A percentile compares a stretch with the other conserved stretches of the same genome.
These are phyloP conservation scores for Nematolebias whitei DNA, from an alignment of 2,113 vertebrate species.

Conservation along the genomic window DNA sequence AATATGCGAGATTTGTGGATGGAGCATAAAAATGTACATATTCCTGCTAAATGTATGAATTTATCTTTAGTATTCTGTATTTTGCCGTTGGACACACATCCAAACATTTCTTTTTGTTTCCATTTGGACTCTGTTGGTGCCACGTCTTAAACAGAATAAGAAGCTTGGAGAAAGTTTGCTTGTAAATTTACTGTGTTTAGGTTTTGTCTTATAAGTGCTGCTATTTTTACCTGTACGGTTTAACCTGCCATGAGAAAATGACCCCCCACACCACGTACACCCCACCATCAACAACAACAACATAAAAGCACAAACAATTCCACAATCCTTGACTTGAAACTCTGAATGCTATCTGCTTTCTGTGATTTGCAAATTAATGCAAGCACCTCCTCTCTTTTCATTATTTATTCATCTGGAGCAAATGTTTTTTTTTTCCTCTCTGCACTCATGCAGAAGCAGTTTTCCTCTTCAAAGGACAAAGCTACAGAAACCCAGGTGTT, in stretches of 20 bases:
- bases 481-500: constrained; percentile 39
- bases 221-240: constrained; percentile 62
- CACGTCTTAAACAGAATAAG: constrained; percentile 23
- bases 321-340: constrained; percentile 50
- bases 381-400: constrained; percentile 68
- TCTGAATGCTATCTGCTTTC: constrained; percentile 57
- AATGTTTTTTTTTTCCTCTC: constrained; percentile 69
- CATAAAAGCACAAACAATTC: no score
- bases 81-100: constrained; percentile 7
- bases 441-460: constrained; percentile 38
- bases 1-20: not conserved
- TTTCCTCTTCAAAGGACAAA: constrained; percentile 47
- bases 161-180: constrained; percentile 34
- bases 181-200: constrained; percentile 59
- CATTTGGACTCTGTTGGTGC: constrained; percentile 21
- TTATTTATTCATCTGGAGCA: constrained; percentile 77
- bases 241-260: constrained; percentile 54
- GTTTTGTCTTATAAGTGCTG: constrained; percentile 54
- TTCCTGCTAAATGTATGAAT: not conserved
- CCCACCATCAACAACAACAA: no score
- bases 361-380: constrained; percentile 71
- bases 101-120: constrained; percentile 13
- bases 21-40: constrained; percentile 1
- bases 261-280: constrained; percentile 23
- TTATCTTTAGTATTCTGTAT: not conserved